Conservation (phyloP, 1,140 invertebrate species). For the Aricia agestis region DNA sequence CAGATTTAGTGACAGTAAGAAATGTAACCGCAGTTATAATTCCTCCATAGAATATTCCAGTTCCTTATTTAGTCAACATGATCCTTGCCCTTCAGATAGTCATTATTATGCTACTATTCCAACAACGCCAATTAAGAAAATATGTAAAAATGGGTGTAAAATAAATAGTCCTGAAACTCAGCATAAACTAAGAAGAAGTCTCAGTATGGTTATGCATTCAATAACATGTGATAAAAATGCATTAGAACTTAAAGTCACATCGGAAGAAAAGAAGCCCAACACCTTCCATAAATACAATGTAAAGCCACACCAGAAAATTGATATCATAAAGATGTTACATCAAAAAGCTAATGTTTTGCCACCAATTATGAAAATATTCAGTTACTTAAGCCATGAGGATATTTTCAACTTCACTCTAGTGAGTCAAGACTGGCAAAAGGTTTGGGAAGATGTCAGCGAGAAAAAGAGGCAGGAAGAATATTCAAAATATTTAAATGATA, state of each 20-base stretch:
- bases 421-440: constrained; percentile 51
- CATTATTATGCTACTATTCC: constrained; percentile 44
- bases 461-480: constrained; percentile 45
- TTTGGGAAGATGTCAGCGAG: constrained; percentile 48
- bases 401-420: constrained; percentile 60
- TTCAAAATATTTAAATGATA: constrained; percentile 40
- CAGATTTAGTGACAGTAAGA: constrained; percentile 38
- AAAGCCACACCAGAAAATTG: constrained; percentile 59
- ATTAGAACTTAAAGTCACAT: constrained; percentile 36
- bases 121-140: constrained; percentile 60
- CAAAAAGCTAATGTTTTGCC: constrained; percentile 40
- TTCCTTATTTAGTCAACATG: constrained; percentile 12
- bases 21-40: constrained; percentile 25
- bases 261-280: constrained; percentile 26
- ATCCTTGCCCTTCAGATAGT: constrained; percentile 26
- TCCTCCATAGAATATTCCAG: constrained; percentile 9
- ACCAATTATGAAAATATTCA: constrained; percentile 56
- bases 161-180: constrained; percentile 42
- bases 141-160: constrained; percentile 50
- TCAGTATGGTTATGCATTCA: constrained; percentile 57
- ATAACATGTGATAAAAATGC: constrained; percentile 52
- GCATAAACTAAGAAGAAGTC: constrained; percentile 48
- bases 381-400: constrained; percentile 59
- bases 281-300: constrained; percentile 34
- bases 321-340: constrained; percentile 62